Evolutionary conservation across 1,140 invertebrate genomes (phyloP), one percentile per base, ranked within the genome.

Genomic region (Drosophila auraria): DNA sequence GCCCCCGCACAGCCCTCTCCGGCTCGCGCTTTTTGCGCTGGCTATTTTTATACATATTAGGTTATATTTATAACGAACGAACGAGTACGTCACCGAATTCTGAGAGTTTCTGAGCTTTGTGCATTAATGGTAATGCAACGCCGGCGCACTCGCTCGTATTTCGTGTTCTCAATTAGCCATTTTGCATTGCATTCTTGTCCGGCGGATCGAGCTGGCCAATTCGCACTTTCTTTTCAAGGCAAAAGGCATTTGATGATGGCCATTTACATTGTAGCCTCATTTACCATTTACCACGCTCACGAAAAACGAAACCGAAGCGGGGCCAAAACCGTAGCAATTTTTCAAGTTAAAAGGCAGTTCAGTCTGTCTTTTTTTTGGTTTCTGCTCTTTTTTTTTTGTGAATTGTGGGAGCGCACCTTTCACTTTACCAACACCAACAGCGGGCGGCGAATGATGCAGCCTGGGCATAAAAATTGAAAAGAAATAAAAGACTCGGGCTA

Each of bases 321-420:
- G 54, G 54, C 54, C 54, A 80, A 81, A 81, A 83, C 60, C 83
- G 78, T 84, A 89, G 78, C 70, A 84, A 81, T 89, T 83, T 84
- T 89, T 87, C 65, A 87, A 89, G 83, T 87, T 89, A 87, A 87
- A 89, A 87, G 82, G 84, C 83, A 89, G 79, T 78, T 78, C 45
- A 45, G 51, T 44, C 33, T 30, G 27, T 64, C 17, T 49, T 40
- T 14, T 50, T 70, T 64, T 63, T 64, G 33, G 60, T 50, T 38
- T 44, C 38, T 53, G 38, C 11, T 36, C 36, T 50, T 70, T 72
- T n/a, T 38, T 36, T 23, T 58, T 81, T 76, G 82, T 91, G 78
- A 87, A 91, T 87, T 91, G 87, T 91, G 89, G 87, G 87, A 91
- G 87, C 87, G 87, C 87, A 91, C 87, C 87, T 91, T 91, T 91